Evolutionary conservation across 2,113 vertebrate species (phyloP), one percentile per base, ranked within the genome.

Genomic region (Procapra przewalskii): DNA sequence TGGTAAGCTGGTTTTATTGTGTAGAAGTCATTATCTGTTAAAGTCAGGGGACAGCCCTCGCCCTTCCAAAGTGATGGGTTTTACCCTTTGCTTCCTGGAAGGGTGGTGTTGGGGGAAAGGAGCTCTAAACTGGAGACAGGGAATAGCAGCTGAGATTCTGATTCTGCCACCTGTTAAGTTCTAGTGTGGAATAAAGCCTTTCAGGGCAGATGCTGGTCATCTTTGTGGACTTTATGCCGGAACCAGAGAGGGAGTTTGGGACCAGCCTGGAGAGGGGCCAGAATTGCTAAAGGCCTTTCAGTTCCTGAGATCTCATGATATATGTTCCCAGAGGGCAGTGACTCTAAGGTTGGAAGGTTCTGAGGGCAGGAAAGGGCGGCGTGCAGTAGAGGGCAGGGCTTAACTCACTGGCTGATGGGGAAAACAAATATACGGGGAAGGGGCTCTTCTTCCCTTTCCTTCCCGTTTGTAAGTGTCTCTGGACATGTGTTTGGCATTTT

Each of bases 1-100:
- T 93, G 71, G 52, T 91, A 91, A 97, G 87, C 80, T 79, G 55
- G 3, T 40, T 97, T 98, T 89, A 91, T 84, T 85, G 31, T 45
- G 21, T 54, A 33, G 15, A 94, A 94, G 77, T 88, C 88, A 59
- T 95, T 96, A 92, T 79, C 77, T 55, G 29, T 88, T 94, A 59
- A 90, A 89, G 71, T 83, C 79, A 77, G 23, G 15, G 48, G 88
- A 31, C 50, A 62, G 33, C 52, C n/a, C 36, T 36, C 2, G 0
- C 71, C 25, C 31, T 90, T 80, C n/a, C 7, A 12, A 55, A 48
- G 27, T 23, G 43, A n/a, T 89, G 40, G 19, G 4, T 57, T 97
- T 96, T 92, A 82, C 64, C n/a, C 36, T 90, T 80, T 79, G 67
- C 55, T 89, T 84, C 80, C 57, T 59, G 33, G 50, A 54, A 90